Evolutionary conservation across 2,888 invertebrate genomes (phyloP).

Genomic region (Lissocephala sabroskyi): DNA sequence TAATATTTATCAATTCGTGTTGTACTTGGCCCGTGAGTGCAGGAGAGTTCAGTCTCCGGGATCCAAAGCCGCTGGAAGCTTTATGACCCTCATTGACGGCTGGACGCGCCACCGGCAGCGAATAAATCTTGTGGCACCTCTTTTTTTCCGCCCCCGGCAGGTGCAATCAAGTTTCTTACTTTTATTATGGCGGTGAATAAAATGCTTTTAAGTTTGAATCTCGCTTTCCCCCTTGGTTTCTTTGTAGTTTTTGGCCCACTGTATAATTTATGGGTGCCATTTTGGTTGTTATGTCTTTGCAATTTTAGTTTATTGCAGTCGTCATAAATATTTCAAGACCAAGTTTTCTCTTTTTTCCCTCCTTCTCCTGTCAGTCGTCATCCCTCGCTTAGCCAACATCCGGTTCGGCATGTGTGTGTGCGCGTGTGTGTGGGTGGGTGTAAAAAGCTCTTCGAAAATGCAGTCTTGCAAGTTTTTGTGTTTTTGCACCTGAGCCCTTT

Average conservation of each 20-base stretch:
- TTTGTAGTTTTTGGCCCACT: slow-evolving; percentile 4
- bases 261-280: slow-evolving; percentile 44
- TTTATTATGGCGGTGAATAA: slow-evolving; percentile 47
- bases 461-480: no score
- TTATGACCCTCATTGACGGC: no score
- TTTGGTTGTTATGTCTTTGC: slow-evolving; percentile 43
- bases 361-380: no score
- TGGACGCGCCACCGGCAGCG: neutral
- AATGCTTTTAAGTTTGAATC: slow-evolving; percentile 55
- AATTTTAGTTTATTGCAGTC: slow-evolving; percentile 42
- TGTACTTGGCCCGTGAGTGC: neutral
- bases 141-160: slow-evolving; percentile 15
- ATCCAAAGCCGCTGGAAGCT: no score
- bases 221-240: slow-evolving; percentile 20
- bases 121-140: no score
- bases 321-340: slow-evolving; percentile 45
- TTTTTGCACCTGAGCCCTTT: no score
- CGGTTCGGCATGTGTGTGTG: no score
- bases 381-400: no score
- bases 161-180: slow-evolving; percentile 53
- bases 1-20: slow-evolving; percentile 5
- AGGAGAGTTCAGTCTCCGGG: neutral
- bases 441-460: no score
- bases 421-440: no score
- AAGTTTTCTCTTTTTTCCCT: slow-evolving; percentile 32